Evolutionary conservation across 1,140 invertebrate species (phyloP), one percentile per base, ranked within the genome.

Genomic region (Drosophila pachea): DNA sequence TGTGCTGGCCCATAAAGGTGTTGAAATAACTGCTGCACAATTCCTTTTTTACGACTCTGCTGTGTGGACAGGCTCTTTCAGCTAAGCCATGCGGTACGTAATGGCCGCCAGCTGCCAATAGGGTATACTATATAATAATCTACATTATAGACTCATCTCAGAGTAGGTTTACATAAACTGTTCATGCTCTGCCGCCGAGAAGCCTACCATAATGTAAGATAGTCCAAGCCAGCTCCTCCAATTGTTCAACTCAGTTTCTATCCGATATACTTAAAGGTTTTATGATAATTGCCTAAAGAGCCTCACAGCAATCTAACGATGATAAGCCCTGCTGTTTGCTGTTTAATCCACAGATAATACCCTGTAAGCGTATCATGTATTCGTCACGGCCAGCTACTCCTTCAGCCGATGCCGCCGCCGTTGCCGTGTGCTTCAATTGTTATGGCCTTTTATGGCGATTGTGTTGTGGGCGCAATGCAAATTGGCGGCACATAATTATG

Each of bases 401-500:
- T 7, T 7, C 36, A 43, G 65, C 53, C 14, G 31, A 63, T 54
- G 60, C 60, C 5, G 31, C 14, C 14, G 35, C 40, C 54, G 40
- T 55, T 68, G 43, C 40, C 58, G 38, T 67, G 73, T 60, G 60
- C 73, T 54, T 61, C 70, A 75, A 84, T 86, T 86, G 81, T 86
- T 86, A 74, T 63, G 69, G 65, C 65, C 66, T 79, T 84, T 84
- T 86, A 76, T 76, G 76, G 81, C 59, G 60, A 68, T 75, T 83
- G 73, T 79, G 65, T 73, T 76, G 69, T 73, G 70, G 76, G 67
- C 58, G 70, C 77, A 81, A 86, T 86, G 76, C 74, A 86, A 84
- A 84, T 84, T 86, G 76, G 71, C 45, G 65, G 74, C 76, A 81
- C 74, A 86, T 86, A 86, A 86, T 86, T 86, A 86, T 86, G 81